Evolutionary conservation across 2,797 vertebrate genomes (phyloP).

Genomic region (Bovichtus diacanthus): DNA sequence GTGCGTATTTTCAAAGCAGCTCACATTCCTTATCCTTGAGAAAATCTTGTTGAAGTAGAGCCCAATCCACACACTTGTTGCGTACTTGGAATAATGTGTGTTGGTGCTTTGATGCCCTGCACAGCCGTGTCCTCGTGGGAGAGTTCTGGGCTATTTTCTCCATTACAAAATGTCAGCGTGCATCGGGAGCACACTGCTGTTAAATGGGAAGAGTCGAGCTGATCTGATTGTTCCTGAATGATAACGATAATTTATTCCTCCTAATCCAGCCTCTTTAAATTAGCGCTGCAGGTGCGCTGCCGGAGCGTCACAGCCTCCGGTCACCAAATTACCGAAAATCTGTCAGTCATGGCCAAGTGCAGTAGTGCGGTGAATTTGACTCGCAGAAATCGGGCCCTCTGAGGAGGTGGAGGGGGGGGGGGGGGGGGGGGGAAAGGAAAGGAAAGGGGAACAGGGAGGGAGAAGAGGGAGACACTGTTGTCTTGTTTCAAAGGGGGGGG

Average conservation of each 20-base stretch:
- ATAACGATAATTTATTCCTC: conserved; percentile 64
- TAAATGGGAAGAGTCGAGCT: conserved; percentile 59
- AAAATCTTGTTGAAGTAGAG: conserved; percentile 16
- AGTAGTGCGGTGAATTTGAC: conserved; percentile 53
- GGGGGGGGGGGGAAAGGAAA: conserved; percentile 47
- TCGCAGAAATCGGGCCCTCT: conserved; percentile 50
- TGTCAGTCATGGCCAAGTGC: conserved; percentile 62
- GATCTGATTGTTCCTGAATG: conserved; percentile 66
- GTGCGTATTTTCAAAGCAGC: conserved; percentile 36
- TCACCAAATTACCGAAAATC: conserved; percentile 65
- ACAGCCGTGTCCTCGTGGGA: conserved; percentile 37
- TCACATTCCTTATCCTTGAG: conserved; percentile 20
- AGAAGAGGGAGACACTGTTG: conserved; percentile 53
- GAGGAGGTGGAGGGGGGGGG: conserved; percentile 42
- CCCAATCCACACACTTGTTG: conserved; percentile 47
- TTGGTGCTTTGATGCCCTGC: conserved; percentile 24
- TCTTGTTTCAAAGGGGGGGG: conserved; percentile 61
- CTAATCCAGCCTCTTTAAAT: conserved; percentile 52
- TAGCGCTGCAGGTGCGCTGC: conserved; percentile 53
- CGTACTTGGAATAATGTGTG: conserved; percentile 22
- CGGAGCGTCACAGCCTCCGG: conserved; percentile 40
- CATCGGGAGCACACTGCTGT: conserved; percentile 30
- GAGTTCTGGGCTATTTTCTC: conserved; percentile 40
- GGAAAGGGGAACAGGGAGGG: conserved; percentile 65
- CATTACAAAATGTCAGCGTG: conserved; percentile 56